These are phyloP conservation scores for Orchestes rusci DNA, from an alignment of 2,888 invertebrate genomes.

Conservation along the genomic window DNA sequence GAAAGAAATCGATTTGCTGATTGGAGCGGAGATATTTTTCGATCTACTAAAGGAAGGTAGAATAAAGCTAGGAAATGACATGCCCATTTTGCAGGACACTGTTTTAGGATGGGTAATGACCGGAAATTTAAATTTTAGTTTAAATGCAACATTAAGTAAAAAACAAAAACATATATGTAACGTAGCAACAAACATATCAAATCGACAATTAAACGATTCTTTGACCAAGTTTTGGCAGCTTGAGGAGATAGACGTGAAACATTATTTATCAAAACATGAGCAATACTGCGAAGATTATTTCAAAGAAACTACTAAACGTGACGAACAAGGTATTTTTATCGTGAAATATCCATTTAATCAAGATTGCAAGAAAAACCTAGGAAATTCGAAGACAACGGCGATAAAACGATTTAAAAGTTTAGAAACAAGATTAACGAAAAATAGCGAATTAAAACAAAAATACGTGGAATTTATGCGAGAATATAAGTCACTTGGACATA, in stretches of 20 bases:
- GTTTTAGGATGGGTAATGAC: slow-evolving; percentile 14
- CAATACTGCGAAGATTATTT: no score
- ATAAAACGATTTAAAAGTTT: no score
- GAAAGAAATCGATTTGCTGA: slow-evolving; percentile 6
- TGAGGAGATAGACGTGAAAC: slow-evolving; percentile 4
- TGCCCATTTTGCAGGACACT: slow-evolving; percentile 9
- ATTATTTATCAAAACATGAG: slow-evolving; percentile 1
- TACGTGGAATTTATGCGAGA: slow-evolving; percentile 19
- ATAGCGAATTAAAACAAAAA: slow-evolving; percentile 12
- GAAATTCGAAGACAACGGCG: no score
- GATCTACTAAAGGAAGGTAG: slow-evolving; percentile 3
- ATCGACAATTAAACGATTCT: neutral
- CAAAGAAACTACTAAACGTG: slow-evolving; percentile 11
- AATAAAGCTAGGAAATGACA: slow-evolving; percentile 8
- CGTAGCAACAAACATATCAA: neutral
- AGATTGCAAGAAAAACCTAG: no score
- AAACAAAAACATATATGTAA: no score
- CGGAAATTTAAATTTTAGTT: slow-evolving; percentile 5
- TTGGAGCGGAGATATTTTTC: slow-evolving; percentile 5
- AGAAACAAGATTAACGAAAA: slow-evolving; percentile 11
- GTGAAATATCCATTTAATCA: no score
- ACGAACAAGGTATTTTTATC: slow-evolving; percentile 11
- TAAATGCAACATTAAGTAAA: no score
- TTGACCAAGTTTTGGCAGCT: slow-evolving; percentile 15
- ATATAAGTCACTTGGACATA: slow-evolving; percentile 18